These are phyloP conservation scores for Drosophila longiperda DNA, from an alignment of 2,888 invertebrate species.

Conservation along the genomic window DNA sequence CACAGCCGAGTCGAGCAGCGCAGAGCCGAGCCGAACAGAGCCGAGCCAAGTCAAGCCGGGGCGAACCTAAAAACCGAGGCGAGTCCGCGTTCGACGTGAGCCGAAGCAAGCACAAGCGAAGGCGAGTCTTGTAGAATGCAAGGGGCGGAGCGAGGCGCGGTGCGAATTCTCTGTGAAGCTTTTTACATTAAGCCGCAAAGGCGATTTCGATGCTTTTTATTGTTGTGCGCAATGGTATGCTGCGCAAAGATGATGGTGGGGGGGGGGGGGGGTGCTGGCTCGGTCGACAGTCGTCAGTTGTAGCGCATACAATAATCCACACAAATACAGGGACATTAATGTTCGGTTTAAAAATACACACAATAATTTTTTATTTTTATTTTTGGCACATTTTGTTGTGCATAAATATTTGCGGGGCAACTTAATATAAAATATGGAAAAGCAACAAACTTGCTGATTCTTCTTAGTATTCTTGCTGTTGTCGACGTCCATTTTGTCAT, in stretches of 20 bases:
- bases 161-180: slow-evolving; percentile 44
- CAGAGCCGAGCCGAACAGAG: slow-evolving; percentile 46
- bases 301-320: slow-evolving; percentile 15
- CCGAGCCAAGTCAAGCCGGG: slow-evolving; percentile 50
- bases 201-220: slow-evolving; percentile 23
- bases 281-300: background rate
- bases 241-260: background rate
- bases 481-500: slow-evolving; percentile 57
- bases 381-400: slow-evolving; percentile 27
- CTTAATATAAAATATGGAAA: slow-evolving; percentile 58
- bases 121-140: background rate
- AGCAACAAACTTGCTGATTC: slow-evolving; percentile 49
- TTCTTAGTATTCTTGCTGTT: slow-evolving; percentile 9
- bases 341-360: slow-evolving; percentile 55
- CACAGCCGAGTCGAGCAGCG: slow-evolving; percentile 46
- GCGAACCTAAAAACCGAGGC: slow-evolving; percentile 15
- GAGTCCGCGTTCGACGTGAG: slow-evolving; percentile 1
- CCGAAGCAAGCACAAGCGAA: slow-evolving; percentile 1
- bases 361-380: slow-evolving; percentile 6
- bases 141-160: background rate
- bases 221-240: slow-evolving; percentile 11
- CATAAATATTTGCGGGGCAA: slow-evolving; percentile 65
- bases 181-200: slow-evolving; percentile 32
- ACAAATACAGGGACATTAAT: slow-evolving; percentile 22
- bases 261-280: background rate